A percentile compares a stretch with the other conserved stretches of the same genome.
phyloP scores from a whole-genome alignment of 1,140 invertebrate species.

The Magallana angulata region DNA sequence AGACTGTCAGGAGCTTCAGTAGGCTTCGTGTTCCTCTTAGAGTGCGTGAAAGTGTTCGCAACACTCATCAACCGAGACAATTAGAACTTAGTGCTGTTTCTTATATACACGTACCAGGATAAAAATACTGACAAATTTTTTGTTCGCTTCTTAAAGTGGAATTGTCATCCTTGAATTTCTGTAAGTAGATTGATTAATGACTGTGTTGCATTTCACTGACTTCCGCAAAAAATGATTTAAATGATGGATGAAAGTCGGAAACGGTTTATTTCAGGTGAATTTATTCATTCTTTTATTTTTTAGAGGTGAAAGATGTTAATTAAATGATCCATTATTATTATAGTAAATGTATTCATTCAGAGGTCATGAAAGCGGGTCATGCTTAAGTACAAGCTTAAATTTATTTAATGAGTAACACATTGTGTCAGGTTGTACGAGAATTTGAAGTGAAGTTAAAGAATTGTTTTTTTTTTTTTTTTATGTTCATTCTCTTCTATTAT shows the following conservation, averaged over 20 bases:
- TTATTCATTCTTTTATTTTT: too few relatives aligned
- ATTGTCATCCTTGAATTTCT: background rate
- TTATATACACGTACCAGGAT: background rate
- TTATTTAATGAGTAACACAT: too few relatives aligned
- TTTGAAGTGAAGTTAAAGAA: too few relatives aligned
- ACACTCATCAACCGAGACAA: background rate
- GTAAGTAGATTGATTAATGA: conserved; percentile 13
- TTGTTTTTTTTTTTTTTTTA: too few relatives aligned
- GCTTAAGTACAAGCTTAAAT: too few relatives aligned
- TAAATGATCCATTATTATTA: background rate
- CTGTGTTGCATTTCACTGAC: background rate
- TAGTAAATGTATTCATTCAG: background rate
- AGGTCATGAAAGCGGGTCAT: background rate
- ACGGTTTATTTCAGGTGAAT: too few relatives aligned
- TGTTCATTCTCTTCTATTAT: too few relatives aligned
- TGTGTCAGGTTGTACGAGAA: too few relatives aligned
- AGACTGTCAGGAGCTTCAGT: background rate
- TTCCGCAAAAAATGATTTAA: too few relatives aligned
- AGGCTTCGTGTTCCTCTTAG: background rate
- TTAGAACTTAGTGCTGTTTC: background rate
- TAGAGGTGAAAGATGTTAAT: background rate
- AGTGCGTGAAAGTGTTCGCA: conserved; percentile 6
- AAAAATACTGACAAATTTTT: conserved; percentile 21
- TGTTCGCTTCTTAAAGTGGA: conserved; percentile 4
- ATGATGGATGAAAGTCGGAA: too few relatives aligned